Base-by-base conservation (phyloP, 35 echinoderm and acorn worm genomes). In the Patiria miniata region DNA sequence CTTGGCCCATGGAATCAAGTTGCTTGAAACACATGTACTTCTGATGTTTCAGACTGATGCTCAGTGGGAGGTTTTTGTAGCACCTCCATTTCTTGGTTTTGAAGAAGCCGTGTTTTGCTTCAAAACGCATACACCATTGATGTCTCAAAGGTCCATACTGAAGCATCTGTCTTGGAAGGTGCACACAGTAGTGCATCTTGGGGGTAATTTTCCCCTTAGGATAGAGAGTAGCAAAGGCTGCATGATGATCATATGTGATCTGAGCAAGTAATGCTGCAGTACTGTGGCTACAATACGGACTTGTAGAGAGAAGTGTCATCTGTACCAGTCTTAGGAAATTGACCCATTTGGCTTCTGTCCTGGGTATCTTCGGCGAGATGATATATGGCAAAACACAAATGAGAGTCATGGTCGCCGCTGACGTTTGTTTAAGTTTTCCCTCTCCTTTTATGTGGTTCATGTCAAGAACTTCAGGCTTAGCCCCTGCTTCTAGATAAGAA, bases 71-170 rank as follows among this genome's bases (percentile, higher is more conserved):
- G 39, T 86, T 91, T 40, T 86, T 80, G 61, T 86, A 91, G 76
- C 68, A 78, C 86, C 79, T 91, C 84, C 90, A 86, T 51, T 8
- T 85, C 36, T 86, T 44, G 18, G 61, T 69, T 77, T 86, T 91
- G 51, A 86, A 85, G 36, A 78, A 60, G 51, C 51, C 61, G 60
- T 91, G 89, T 86, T 91, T 86, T 15, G 89, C 89, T 37, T 91
- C 89, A 55, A 86, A 91, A 10, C 77, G 82, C 89, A 91, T 91
- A 79, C 89, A 91, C 82, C 68, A 91, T 8, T 85, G 83, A 23
- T 79, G 37, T 29, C 79, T 65, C 8, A 30, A 47, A 3, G 87
- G 88, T 1, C 88, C 88, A 90, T 59, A 90, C 0, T 84, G 1
- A 9, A 90, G 22, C 16, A 90, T 81, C 59, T 90, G 88, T 21